A percentile compares a stretch with the other conserved stretches of the same genome.
phyloP scores from a whole-genome alignment of 2,797 vertebrate genomes.

The Pantherophis alleghaniensis region DNA sequence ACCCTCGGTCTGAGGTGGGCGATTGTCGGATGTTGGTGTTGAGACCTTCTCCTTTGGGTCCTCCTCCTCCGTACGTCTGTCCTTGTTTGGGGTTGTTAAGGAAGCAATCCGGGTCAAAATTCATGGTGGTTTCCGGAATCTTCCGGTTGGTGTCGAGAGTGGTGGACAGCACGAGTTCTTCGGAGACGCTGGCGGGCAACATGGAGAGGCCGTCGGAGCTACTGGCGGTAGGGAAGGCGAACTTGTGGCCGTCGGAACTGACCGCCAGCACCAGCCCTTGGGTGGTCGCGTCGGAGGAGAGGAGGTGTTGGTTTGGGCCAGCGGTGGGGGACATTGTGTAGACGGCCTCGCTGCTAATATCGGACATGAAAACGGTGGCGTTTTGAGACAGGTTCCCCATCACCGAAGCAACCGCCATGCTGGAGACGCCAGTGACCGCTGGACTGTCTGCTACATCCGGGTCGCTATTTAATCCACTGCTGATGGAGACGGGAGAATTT shows the following conservation, averaged over 20 bases:
- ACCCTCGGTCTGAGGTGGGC: conserved; percentile 79
- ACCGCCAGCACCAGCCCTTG: conserved; percentile 93
- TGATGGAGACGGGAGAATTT: conserved; percentile 98
- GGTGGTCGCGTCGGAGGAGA: conserved; percentile 86
- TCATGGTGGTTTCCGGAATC: conserved; percentile 95
- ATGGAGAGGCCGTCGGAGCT: conserved; percentile 88
- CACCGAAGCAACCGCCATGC: conserved; percentile 91
- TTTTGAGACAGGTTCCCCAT: conserved; percentile 95
- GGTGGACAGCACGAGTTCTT: conserved; percentile 96
- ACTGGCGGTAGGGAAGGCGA: conserved; percentile 88
- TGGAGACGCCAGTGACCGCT: conserved; percentile 91
- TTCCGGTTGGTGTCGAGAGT: conserved; percentile 90
- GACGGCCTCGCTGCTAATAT: conserved; percentile 92
- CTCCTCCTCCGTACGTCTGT: conserved; percentile 95
- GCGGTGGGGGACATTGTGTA: conserved; percentile 96
- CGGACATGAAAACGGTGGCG: conserved; percentile 94
- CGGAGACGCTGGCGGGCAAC: conserved; percentile 88
- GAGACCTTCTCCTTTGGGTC: conserved; percentile 88
- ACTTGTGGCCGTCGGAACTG: conserved; percentile 94
- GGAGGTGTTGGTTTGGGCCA: conserved; percentile 91
- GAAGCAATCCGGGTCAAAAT: conserved; percentile 99
- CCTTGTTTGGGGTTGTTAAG: conserved; percentile 99
- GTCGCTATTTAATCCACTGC: conserved; percentile 97
- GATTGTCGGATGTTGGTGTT: conserved; percentile 76
- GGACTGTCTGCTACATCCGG: conserved; percentile 97